phyloP scores from a whole-genome alignment of 2,113 vertebrate species.

The Triplophysa tibetana region DNA sequence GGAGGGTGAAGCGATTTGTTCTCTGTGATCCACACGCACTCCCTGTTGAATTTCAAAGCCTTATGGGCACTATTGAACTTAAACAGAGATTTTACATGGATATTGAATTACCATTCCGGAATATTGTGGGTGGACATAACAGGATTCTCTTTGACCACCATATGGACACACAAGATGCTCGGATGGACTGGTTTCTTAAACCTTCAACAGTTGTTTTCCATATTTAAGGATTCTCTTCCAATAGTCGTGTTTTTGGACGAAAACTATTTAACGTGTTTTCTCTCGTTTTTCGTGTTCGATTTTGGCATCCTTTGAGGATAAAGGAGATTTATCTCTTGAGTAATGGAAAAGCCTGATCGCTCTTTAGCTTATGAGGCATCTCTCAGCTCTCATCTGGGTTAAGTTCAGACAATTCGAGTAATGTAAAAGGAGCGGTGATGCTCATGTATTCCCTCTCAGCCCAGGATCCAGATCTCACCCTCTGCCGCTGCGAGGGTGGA shows the following conservation, averaged over 20 bases:
- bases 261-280: no score
- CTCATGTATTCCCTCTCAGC: constrained; percentile 76
- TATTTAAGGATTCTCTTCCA: not conserved
- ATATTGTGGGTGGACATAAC: not conserved
- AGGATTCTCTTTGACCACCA: not conserved
- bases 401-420: constrained; percentile 33
- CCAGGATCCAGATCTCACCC: constrained; percentile 82
- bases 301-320: not conserved
- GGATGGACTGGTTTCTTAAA: not conserved
- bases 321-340: not conserved
- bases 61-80: not conserved
- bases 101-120: not conserved
- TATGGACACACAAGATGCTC: not conserved
- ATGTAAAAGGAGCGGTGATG: constrained; percentile 57
- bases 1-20: constrained; percentile 12
- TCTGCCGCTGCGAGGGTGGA: constrained; percentile 81
- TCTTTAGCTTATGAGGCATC: not conserved
- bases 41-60: not conserved
- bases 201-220: not conserved
- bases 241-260: not conserved
- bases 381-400: constrained; percentile 2
- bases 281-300: no score
- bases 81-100: not conserved
- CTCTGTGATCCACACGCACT: constrained; percentile 20
- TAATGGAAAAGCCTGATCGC: not conserved